phyloP scores from a whole-genome alignment of 2,797 vertebrate genomes.

The Danionella dracula region DNA sequence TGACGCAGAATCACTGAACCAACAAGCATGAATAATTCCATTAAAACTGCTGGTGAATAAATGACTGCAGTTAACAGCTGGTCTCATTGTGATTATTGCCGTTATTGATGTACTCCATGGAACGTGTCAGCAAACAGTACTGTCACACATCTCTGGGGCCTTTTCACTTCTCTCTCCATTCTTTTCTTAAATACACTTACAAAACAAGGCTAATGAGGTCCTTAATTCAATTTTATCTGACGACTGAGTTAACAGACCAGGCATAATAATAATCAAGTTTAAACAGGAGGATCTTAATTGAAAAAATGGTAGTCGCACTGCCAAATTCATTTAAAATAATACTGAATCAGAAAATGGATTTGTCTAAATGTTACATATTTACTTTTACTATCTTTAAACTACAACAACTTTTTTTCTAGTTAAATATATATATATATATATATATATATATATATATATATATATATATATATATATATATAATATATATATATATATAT shows the following conservation, averaged over 20 bases:
- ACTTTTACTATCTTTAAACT: too few species aligned
- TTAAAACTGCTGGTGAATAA: constrained; percentile 24
- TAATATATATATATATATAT: too few species aligned
- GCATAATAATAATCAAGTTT: constrained; percentile 14
- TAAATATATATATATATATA: too few species aligned
- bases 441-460: too few species aligned
- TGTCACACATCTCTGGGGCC: not conserved
- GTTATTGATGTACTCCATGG: constrained; percentile 7
- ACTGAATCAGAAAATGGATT: too few species aligned
- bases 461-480: too few species aligned
- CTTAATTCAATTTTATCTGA: constrained; percentile 21
- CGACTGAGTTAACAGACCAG: constrained; percentile 11
- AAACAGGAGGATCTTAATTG: constrained; percentile 32
- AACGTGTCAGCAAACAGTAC: constrained; percentile 2
- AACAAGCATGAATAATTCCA: constrained; percentile 23
- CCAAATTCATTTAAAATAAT: constrained; percentile 43
- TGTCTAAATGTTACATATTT: too few species aligned
- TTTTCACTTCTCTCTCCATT: not conserved
- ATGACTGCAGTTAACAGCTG: constrained; percentile 30
- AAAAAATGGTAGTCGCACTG: constrained; percentile 30
- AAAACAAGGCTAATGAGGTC: constrained; percentile 22
- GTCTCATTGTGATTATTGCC: constrained; percentile 20
- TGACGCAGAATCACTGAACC: constrained; percentile 5
- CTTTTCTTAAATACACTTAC: constrained; percentile 15
- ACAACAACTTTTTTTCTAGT: too few species aligned